Percentiles rank a stretch among this genome's conserved stretches.
Evolutionary conservation across 2,888 invertebrate species (phyloP).

Genomic region (Ganaspis brasiliensis): DNA sequence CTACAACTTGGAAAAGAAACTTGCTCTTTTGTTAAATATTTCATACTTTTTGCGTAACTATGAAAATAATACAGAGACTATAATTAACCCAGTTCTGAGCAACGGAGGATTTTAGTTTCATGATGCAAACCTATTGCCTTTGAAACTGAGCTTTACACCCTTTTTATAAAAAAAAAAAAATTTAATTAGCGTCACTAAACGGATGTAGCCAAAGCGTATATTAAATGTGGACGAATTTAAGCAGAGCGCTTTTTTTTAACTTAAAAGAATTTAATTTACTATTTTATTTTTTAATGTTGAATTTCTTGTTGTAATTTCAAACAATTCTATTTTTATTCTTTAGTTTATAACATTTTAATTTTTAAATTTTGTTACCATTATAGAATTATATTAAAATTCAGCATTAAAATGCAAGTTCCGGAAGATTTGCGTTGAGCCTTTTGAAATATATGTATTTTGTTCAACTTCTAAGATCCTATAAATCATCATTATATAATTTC

Average conservation of each 20-base stretch:
- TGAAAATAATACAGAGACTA: slow-evolving; percentile 7
- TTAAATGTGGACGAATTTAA: no score
- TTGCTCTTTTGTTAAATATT: slow-evolving; percentile 14
- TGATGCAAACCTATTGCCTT: slow-evolving; percentile 1
- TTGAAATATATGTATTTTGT: no score
- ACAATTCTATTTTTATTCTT: no score
- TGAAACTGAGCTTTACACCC: slow-evolving; percentile 9
- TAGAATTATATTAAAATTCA: neutral
- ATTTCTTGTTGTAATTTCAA: no score
- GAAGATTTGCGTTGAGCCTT: neutral
- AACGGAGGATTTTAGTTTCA: neutral
- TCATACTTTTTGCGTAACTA: neutral
- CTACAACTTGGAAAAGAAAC: neutral
- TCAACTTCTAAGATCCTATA: no score
- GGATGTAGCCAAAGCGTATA: neutral
- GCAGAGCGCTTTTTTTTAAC: neutral
- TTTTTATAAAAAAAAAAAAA: neutral
- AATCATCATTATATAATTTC: no score
- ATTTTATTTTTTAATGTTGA: no score
- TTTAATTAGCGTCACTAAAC: slow-evolving; percentile 6
- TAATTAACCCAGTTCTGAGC: slow-evolving; percentile 8
- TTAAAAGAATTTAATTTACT: neutral
- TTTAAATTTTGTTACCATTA: no score
- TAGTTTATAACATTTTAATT: no score
- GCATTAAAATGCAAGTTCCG: slow-evolving; percentile 5